These are phyloP conservation scores for Sympetrum striolatum DNA, from an alignment of 2,888 invertebrate genomes.

Conservation along the genomic window DNA sequence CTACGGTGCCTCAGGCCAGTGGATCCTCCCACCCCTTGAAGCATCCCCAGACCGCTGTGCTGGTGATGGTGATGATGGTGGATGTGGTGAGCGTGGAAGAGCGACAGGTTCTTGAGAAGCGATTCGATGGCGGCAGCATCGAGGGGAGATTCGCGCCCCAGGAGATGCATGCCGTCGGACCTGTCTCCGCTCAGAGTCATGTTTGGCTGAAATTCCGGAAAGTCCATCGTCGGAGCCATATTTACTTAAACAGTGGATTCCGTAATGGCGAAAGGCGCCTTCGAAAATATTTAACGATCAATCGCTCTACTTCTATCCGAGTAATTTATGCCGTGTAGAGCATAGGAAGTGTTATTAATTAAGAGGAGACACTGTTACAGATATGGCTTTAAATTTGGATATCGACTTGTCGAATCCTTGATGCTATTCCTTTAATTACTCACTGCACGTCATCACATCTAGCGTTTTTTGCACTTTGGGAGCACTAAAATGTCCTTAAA, in stretches of 20 bases:
- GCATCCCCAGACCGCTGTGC: neutral
- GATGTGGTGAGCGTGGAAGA: neutral
- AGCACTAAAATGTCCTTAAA: no score
- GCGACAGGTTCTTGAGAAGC: neutral
- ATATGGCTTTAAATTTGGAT: no score
- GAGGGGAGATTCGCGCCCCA: neutral
- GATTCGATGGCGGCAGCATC: neutral
- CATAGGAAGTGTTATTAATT: no score
- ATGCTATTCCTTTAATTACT: no score
- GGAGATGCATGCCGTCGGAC: neutral
- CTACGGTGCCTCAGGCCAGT: neutral
- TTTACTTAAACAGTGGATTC: neutral
- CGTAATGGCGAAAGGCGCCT: no score
- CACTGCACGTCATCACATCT: no score
- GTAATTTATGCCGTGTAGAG: no score
- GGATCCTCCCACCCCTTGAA: neutral
- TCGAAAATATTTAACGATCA: no score
- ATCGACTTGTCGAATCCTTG: no score
- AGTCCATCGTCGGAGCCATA: neutral
- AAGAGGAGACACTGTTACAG: no score
- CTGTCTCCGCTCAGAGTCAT: neutral
- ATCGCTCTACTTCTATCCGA: no score
- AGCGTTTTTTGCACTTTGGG: no score
- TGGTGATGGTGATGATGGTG: slow-evolving; percentile 5
- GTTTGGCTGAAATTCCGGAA: neutral